Percentiles rank a stretch among this genome's conserved stretches.
Conservation (phyloP, 2,888 invertebrate genomes). For the Petrolisthes manimaculis region DNA sequence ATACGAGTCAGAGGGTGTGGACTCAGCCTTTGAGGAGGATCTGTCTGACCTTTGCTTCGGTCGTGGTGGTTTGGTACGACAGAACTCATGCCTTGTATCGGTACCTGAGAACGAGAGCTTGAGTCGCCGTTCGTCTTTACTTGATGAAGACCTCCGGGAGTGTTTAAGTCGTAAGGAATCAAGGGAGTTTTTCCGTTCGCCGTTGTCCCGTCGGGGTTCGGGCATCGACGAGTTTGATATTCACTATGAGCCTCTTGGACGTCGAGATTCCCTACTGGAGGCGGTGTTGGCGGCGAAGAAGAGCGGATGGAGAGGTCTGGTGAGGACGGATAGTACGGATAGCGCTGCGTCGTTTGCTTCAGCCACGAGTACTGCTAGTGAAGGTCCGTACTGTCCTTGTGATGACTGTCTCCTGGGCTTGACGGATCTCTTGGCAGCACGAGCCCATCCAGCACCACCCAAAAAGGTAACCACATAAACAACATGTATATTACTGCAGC, state of each 20-base stretch:
- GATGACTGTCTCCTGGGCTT: constrained; percentile 65
- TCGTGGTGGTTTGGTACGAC: constrained; percentile 35
- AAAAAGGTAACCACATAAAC: constrained; percentile 56
- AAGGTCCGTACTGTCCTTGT: constrained; percentile 43
- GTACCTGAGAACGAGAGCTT: constrained; percentile 45
- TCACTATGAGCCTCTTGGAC: constrained; percentile 41
- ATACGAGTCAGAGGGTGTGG: constrained; percentile 34
- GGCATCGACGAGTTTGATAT: constrained; percentile 39
- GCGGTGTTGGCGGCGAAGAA: constrained; percentile 63
- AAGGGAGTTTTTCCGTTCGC: constrained; percentile 15
- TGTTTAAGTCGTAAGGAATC: constrained; percentile 47
- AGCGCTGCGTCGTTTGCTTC: constrained; percentile 62
- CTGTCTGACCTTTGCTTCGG: constrained; percentile 45
- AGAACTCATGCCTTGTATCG: constrained; percentile 44
- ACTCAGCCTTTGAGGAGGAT: constrained; percentile 57
- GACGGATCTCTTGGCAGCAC: constrained; percentile 39
- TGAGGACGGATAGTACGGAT: constrained; percentile 62
- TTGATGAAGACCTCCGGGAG: constrained; percentile 45
- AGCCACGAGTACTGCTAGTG: constrained; percentile 33
- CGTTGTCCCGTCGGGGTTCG: constrained; percentile 45
- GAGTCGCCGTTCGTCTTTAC: constrained; percentile 49
- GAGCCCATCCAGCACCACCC: constrained; percentile 8
- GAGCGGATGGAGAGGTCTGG: constrained; percentile 60
- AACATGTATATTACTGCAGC: neutral
- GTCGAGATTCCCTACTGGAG: constrained; percentile 64